A percentile compares a stretch with the other conserved stretches of the same genome.
Evolutionary conservation across 2,797 vertebrate species (phyloP).

Genomic region (Coregonus suidteri): DNA sequence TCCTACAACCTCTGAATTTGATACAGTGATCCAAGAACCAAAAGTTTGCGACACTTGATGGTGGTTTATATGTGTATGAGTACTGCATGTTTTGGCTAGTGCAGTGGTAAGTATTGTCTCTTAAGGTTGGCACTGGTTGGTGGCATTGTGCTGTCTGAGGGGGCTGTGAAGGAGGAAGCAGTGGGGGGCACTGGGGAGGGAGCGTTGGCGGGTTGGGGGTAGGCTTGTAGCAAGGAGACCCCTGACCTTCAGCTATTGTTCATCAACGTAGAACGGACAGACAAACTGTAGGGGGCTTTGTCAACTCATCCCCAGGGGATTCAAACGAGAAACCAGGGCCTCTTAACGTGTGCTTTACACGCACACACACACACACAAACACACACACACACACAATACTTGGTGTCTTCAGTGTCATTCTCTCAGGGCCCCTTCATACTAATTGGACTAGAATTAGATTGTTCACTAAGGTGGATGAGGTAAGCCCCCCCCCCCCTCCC

Average conservation of each 20-base stretch:
- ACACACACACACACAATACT: not conserved
- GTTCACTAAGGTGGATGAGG: not conserved
- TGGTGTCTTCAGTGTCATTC: not conserved
- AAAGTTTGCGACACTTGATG: not conserved
- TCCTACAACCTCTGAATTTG: not conserved
- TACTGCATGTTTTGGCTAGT: not conserved
- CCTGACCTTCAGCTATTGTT: conserved; percentile 5
- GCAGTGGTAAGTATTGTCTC: not conserved
- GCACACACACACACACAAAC: not conserved
- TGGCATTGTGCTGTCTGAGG: not conserved
- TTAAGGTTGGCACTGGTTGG: not conserved
- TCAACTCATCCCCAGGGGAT: not conserved
- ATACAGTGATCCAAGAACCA: not conserved
- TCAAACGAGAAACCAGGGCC: not conserved
- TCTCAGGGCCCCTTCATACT: not conserved
- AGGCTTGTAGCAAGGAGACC: conserved; percentile 1
- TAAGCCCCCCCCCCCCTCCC: too few relatives aligned
- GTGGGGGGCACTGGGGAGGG: not conserved
- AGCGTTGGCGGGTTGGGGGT: not conserved
- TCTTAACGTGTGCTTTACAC: not conserved
- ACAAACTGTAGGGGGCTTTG: conserved; percentile 4
- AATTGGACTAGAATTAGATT: not conserved
- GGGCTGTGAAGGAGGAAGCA: not conserved
- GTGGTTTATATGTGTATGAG: not conserved
- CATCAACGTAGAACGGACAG: not conserved